These are phyloP conservation scores for Acanthopleura granulata DNA, from an alignment of 2,888 invertebrate species.

Conservation along the genomic window DNA sequence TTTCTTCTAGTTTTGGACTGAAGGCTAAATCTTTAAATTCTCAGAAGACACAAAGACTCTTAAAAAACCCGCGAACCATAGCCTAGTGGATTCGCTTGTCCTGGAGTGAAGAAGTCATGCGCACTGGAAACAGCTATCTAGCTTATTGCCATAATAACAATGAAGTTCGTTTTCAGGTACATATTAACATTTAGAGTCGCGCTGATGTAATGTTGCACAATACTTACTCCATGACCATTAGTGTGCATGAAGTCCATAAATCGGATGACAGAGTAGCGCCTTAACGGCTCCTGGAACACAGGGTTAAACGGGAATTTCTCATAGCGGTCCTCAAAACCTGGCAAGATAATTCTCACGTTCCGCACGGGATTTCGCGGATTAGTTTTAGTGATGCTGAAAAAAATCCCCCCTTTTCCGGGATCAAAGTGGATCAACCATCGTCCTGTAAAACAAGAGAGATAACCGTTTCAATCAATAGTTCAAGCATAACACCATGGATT, in stretches of 20 bases:
- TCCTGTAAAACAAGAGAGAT: constrained; percentile 29
- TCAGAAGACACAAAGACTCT: no score
- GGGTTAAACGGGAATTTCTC: constrained; percentile 51
- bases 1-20: no score
- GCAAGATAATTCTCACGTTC: constrained; percentile 46
- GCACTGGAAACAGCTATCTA: no score
- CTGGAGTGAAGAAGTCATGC: no score
- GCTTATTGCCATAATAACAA: no score
- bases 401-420: constrained; percentile 37
- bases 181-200: no score
- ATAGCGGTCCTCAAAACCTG: constrained; percentile 48
- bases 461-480: constrained; percentile 4
- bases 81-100: no score
- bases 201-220: no score
- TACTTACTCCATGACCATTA: constrained; percentile 40
- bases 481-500: constrained; percentile 1
- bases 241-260: constrained; percentile 52
- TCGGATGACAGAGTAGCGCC: constrained; percentile 42
- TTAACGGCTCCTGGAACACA: constrained; percentile 42
- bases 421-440: constrained; percentile 43
- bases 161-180: no score
- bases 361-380: constrained; percentile 46
- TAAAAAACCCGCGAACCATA: no score
- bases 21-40: no score
- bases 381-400: constrained; percentile 39